Evolutionary conservation across 2,113 vertebrate genomes (phyloP).

Genomic region (Pelodiscus sinensis): DNA sequence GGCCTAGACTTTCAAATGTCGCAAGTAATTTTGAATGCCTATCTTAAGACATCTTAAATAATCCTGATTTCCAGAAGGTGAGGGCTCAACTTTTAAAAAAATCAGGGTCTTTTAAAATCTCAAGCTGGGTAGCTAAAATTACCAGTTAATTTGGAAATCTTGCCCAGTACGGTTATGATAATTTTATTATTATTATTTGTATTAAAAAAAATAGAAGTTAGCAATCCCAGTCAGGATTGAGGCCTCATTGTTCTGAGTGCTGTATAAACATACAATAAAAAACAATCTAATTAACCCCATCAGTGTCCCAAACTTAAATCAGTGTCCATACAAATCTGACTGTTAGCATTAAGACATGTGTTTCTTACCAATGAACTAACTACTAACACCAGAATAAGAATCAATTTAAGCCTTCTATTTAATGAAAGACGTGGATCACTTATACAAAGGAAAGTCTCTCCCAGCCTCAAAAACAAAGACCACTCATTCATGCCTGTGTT

Average conservation of each 20-base stretch:
- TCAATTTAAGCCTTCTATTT: background rate
- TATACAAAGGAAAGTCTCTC: background rate
- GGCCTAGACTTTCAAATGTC: background rate
- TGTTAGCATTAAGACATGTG: fast-evolving
- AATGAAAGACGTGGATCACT: background rate
- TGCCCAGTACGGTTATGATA: background rate
- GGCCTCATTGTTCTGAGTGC: background rate
- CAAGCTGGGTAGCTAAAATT: background rate
- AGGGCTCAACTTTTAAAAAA: background rate
- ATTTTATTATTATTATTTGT: background rate
- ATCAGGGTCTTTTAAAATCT: background rate
- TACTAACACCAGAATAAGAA: background rate
- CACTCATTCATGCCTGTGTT: background rate
- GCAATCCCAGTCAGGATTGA: background rate
- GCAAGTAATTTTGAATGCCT: background rate
- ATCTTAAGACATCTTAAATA: background rate
- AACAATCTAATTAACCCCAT: background rate
- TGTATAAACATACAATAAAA: background rate
- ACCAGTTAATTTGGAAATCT: background rate
- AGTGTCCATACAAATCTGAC: background rate
- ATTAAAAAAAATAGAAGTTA: background rate
- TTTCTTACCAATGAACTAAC: background rate
- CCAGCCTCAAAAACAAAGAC: background rate
- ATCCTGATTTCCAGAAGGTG: background rate
- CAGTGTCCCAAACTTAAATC: background rate